phyloP scores from a whole-genome alignment of 2,888 invertebrate genomes.

The Aromia moschata region DNA sequence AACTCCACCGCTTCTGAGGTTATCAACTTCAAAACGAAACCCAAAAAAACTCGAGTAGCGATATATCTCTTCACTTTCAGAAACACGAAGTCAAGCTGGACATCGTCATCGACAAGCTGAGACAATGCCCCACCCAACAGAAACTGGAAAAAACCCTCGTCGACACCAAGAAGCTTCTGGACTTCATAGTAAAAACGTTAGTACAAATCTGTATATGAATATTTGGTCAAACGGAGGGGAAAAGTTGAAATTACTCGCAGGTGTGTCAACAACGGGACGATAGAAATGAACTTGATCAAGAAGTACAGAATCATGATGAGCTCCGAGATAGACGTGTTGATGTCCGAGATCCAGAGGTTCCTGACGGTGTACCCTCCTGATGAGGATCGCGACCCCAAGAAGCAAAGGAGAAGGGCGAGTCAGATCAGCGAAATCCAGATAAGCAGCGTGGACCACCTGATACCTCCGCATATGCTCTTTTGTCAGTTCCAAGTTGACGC shows the following conservation, averaged over 20 bases:
- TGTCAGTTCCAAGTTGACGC: slow-evolving; percentile 52
- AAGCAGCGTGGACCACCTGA: slow-evolving; percentile 41
- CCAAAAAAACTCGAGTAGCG: too few species aligned
- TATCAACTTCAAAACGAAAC: too few species aligned
- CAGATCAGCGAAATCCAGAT: slow-evolving; percentile 34
- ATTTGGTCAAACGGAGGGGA: not conserved
- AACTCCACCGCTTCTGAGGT: slow-evolving; percentile 39
- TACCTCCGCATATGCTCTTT: slow-evolving; percentile 49
- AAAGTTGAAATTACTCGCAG: slow-evolving; percentile 8
- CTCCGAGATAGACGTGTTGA: slow-evolving; percentile 45
- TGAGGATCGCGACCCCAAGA: slow-evolving; percentile 45
- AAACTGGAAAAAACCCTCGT: slow-evolving; percentile 40
- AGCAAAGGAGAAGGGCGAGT: slow-evolving; percentile 46
- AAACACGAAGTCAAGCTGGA: slow-evolving; percentile 46
- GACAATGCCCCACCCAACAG: slow-evolving; percentile 46
- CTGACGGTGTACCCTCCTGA: slow-evolving; percentile 45
- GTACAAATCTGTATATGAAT: slow-evolving; percentile 8
- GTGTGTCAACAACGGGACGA: slow-evolving; percentile 35
- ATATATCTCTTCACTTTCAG: slow-evolving; percentile 35
- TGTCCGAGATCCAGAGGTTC: slow-evolving; percentile 50
- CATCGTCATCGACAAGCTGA: slow-evolving; percentile 47
- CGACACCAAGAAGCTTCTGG: slow-evolving; percentile 38
- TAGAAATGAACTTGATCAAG: slow-evolving; percentile 42
- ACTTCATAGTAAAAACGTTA: slow-evolving; percentile 44
- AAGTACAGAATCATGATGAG: slow-evolving; percentile 45